A percentile compares a stretch with the other conserved stretches of the same genome.
phyloP scores from a whole-genome alignment of 2,888 invertebrate genomes.

The Drosophila tripunctata region DNA sequence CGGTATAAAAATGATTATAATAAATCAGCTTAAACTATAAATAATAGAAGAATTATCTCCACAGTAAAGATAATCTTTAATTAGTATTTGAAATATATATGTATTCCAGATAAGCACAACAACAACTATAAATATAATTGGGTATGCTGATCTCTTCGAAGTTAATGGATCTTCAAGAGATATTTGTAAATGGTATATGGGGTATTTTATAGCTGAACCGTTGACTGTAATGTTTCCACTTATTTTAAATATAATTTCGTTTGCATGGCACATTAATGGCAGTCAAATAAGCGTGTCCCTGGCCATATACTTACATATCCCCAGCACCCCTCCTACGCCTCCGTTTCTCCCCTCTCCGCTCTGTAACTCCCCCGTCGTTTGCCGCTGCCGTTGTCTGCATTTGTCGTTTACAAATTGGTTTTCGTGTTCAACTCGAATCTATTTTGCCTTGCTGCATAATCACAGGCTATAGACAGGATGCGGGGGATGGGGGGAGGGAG shows the following conservation, averaged over 20 bases:
- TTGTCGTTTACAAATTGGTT: conserved; percentile 78
- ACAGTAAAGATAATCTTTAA: too few relatives aligned
- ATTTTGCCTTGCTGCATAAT: conserved; percentile 72
- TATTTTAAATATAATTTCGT: conserved; percentile 64
- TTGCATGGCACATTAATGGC: conserved; percentile 66
- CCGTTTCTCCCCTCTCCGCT: not conserved
- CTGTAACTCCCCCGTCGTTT: not conserved
- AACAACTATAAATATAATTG: too few relatives aligned
- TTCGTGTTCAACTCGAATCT: conserved; percentile 72
- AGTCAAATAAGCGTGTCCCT: conserved; percentile 60
- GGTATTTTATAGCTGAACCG: conserved; percentile 14
- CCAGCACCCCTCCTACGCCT: conserved; percentile 3
- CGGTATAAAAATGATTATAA: too few relatives aligned
- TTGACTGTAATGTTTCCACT: conserved; percentile 3
- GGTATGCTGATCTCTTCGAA: too few relatives aligned
- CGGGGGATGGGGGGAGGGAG: not conserved
- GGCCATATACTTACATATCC: not conserved
- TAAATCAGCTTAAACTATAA: too few relatives aligned
- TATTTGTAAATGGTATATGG: conserved; percentile 4
- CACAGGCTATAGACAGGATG: conserved; percentile 39
- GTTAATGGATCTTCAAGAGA: not conserved
- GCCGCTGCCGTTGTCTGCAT: conserved; percentile 41
- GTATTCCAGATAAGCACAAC: too few relatives aligned
- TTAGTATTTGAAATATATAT: too few relatives aligned
- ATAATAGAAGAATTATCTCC: too few relatives aligned